Evolutionary conservation across 2,797 vertebrate species (phyloP).

Genomic region (Mormyrus hasselquistii): DNA sequence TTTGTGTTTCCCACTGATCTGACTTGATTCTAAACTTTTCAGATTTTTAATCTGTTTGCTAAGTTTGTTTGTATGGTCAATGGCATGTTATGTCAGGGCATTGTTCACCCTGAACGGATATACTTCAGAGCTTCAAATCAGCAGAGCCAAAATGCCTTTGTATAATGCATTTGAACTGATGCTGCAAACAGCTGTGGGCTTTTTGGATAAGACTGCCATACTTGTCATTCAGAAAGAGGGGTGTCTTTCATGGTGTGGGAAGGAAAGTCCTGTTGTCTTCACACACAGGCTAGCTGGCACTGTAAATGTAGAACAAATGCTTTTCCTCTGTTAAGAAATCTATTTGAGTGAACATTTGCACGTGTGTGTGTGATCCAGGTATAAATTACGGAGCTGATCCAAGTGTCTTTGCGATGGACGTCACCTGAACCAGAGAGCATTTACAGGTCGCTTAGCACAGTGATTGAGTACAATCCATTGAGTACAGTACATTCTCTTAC

Average conservation of each 20-base stretch:
- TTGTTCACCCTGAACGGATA: neutral
- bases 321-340: neutral
- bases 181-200: neutral
- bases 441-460: neutral
- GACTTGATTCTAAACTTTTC: neutral
- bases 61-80: neutral
- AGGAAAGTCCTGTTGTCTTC: neutral
- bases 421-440: neutral
- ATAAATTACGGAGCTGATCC: neutral
- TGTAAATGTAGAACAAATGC: neutral
- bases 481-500: conserved; percentile 32
- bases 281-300: neutral
- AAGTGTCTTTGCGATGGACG: neutral
- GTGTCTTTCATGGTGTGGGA: neutral
- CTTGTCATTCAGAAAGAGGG: neutral
- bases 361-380: neutral
- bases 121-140: neutral
- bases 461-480: neutral
- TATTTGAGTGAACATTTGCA: neutral
- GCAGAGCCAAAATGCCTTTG: neutral
- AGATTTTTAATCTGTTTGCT: neutral
- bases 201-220: neutral
- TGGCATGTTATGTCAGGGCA: neutral
- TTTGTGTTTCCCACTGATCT: neutral
- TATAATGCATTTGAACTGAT: neutral